A percentile compares a stretch with the other conserved stretches of the same genome.
phyloP scores from a whole-genome alignment of 1,140 invertebrate species.

The Drosophila eugracilis region DNA sequence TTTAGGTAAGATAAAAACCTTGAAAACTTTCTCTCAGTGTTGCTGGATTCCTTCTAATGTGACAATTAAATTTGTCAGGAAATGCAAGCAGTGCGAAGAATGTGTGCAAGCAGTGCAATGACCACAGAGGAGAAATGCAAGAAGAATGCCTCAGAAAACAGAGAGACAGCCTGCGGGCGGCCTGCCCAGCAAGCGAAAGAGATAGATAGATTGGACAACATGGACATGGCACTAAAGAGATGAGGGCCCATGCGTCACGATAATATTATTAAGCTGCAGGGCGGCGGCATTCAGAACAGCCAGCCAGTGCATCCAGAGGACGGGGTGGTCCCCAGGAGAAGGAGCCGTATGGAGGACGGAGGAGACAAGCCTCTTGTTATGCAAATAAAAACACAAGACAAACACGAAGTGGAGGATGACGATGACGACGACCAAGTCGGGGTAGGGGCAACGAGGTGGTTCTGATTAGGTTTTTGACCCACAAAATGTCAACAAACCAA shows the following conservation, averaged over 20 bases:
- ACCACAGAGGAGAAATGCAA: conserved; percentile 22
- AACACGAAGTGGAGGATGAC: neutral
- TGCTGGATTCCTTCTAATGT: conserved; percentile 45
- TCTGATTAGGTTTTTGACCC: conserved; percentile 32
- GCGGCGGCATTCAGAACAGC: conserved; percentile 3
- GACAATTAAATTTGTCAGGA: conserved; percentile 70
- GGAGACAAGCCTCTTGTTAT: conserved; percentile 23
- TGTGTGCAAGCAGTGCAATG: conserved; percentile 32
- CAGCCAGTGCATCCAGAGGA: neutral
- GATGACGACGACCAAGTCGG: neutral
- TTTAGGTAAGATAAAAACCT: no score
- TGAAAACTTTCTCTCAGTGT: conserved; percentile 15
- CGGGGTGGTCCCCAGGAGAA: neutral
- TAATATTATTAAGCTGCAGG: conserved; percentile 9
- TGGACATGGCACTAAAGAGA: neutral
- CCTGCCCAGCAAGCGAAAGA: no score
- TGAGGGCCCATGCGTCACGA: conserved; percentile 28
- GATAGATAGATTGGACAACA: neutral
- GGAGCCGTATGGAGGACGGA: neutral
- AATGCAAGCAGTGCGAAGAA: conserved; percentile 9
- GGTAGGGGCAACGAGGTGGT: neutral
- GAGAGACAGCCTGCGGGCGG: neutral
- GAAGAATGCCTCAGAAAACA: conserved; percentile 24
- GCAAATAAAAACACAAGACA: conserved; percentile 22
- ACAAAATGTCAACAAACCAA: conserved; percentile 26